phyloP scores from a whole-genome alignment of 2,797 vertebrate species.

The Sternarchorhynchus goeldii region DNA sequence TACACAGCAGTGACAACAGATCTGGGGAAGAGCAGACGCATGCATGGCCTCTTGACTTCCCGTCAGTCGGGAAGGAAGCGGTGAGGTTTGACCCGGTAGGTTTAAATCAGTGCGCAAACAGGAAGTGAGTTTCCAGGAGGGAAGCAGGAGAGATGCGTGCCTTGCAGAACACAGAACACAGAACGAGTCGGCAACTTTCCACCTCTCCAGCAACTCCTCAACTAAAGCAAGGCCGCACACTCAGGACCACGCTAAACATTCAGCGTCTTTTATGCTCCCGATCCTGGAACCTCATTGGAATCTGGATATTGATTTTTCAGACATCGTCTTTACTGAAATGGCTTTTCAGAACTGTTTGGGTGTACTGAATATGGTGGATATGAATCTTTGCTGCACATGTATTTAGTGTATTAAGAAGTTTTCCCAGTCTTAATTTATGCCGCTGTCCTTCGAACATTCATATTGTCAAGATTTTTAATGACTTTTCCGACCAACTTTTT shows the following conservation, averaged over 20 bases:
- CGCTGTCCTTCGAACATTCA: background rate
- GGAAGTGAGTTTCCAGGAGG: constrained; percentile 52
- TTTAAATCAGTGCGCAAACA: constrained; percentile 59
- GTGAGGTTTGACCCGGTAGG: constrained; percentile 52
- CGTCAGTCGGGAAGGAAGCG: constrained; percentile 54
- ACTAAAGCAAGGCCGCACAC: too few relatives aligned
- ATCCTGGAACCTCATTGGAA: too few relatives aligned
- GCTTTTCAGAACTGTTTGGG: too few relatives aligned
- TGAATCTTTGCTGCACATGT: too few relatives aligned
- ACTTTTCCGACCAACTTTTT: constrained; percentile 18
- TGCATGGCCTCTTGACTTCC: constrained; percentile 48
- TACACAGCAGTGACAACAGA: constrained; percentile 9
- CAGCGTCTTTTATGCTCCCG: too few relatives aligned
- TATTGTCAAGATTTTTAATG: constrained; percentile 3
- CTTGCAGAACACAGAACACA: constrained; percentile 41
- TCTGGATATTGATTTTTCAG: too few relatives aligned
- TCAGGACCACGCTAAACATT: too few relatives aligned
- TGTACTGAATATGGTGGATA: too few relatives aligned
- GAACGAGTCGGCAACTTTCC: constrained; percentile 53
- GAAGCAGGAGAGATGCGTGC: constrained; percentile 43
- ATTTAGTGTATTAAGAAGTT: too few relatives aligned
- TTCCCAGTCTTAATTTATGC: too few relatives aligned
- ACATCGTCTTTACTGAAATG: too few relatives aligned
- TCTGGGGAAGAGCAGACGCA: constrained; percentile 31
- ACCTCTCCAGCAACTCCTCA: constrained; percentile 5